Evolutionary conservation across 1,140 invertebrate species (phyloP).

Genomic region (Drosophila novamexicana): DNA sequence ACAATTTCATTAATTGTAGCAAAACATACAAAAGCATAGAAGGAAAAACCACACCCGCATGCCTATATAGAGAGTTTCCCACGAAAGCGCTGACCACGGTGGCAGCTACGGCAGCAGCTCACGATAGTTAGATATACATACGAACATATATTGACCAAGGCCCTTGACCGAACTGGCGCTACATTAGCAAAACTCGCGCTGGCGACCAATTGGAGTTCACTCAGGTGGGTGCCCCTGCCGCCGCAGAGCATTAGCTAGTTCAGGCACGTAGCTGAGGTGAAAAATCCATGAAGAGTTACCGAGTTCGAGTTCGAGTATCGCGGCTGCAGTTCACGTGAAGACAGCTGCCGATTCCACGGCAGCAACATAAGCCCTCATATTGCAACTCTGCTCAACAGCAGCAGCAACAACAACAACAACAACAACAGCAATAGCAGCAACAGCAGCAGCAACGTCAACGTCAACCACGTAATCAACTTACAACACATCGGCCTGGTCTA

Average conservation of each 20-base stretch:
- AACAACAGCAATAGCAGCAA: conserved; percentile 12
- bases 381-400: conserved; percentile 47
- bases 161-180: conserved; percentile 47
- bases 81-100: conserved; percentile 53
- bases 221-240: conserved; percentile 43
- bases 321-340: conserved; percentile 70
- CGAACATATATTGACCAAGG: conserved; percentile 34
- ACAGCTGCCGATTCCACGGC: conserved; percentile 74
- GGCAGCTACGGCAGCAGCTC: conserved; percentile 23
- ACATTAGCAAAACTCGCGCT: conserved; percentile 44
- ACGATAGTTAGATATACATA: conserved; percentile 2
- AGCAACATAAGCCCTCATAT: conserved; percentile 75
- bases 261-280: conserved; percentile 68
- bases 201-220: conserved; percentile 20
- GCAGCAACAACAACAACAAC: conserved; percentile 19
- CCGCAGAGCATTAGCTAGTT: conserved; percentile 55
- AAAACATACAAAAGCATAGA: conserved; percentile 55
- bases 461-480: conserved; percentile 82
- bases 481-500: conserved; percentile 47
- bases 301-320: conserved; percentile 28
- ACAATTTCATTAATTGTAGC: conserved; percentile 79
- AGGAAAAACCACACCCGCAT: conserved; percentile 82
- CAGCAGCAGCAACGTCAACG: conserved; percentile 57
- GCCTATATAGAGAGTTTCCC: conserved; percentile 77
- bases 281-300: conserved; percentile 48